These are phyloP conservation scores for Sphyrna mokarran DNA, from an alignment of 2,113 vertebrate species.

Conservation along the genomic window DNA sequence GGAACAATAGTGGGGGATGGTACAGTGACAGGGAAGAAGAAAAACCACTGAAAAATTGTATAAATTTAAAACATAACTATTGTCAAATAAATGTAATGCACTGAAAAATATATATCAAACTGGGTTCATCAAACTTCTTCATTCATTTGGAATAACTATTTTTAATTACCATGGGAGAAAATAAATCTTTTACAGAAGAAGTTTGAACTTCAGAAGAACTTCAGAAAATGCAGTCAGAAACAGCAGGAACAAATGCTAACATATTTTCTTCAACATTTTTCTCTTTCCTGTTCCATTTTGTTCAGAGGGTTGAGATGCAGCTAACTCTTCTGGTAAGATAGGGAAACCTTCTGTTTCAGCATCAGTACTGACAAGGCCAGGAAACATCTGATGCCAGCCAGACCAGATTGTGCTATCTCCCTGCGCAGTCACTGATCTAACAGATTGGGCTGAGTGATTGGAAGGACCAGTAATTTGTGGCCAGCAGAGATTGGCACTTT, in stretches of 20 bases:
- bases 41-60: neutral
- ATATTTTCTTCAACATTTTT: neutral
- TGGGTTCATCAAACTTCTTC: neutral
- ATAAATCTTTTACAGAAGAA: neutral
- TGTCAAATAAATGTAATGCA: neutral
- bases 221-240: neutral
- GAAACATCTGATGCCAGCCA: neutral
- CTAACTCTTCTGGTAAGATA: neutral
- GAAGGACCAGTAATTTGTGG: neutral
- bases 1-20: no score
- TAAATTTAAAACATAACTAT: neutral
- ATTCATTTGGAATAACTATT: neutral
- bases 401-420: neutral
- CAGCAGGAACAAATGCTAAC: neutral
- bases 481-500: neutral
- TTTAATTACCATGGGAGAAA: neutral
- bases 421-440: neutral
- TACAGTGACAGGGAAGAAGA: neutral
- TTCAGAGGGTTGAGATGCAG: neutral
- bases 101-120: neutral
- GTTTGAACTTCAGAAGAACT: neutral
- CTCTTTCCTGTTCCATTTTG: neutral
- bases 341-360: neutral
- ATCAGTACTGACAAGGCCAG: neutral
- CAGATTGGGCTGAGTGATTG: neutral